A percentile compares a stretch with the other conserved stretches of the same genome.
Evolutionary conservation across 2,888 invertebrate species (phyloP).

Genomic region (Lottia scabra): DNA sequence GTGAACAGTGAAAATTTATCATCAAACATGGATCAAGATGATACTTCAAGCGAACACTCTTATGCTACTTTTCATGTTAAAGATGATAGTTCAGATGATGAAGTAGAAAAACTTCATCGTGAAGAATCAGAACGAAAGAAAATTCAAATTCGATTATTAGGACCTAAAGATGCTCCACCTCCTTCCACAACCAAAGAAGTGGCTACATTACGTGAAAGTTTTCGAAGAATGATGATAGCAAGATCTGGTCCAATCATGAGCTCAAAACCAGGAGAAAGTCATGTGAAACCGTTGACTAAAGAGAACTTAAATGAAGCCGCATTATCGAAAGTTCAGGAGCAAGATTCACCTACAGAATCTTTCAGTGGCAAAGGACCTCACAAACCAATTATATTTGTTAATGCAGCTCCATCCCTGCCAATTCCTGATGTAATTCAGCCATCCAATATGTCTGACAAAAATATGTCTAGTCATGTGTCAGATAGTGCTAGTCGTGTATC

Average conservation of each 20-base stretch:
- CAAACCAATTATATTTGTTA: not conserved
- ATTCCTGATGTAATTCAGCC: not conserved
- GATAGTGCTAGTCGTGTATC: not conserved
- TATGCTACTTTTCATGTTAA: conserved; percentile 57
- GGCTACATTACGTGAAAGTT: conserved; percentile 57
- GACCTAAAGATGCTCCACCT: conserved; percentile 57
- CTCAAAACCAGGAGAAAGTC: not conserved
- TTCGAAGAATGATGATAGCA: conserved; percentile 58
- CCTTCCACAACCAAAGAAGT: conserved; percentile 59
- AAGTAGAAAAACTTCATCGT: conserved; percentile 34
- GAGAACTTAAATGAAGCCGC: not conserved
- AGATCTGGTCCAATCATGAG: conserved; percentile 39
- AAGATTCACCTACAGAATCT: not conserved
- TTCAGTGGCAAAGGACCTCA: too few relatives aligned
- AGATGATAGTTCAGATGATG: conserved; percentile 53
- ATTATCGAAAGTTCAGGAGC: not conserved
- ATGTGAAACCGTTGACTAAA: not conserved
- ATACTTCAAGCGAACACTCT: conserved; percentile 59
- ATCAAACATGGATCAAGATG: conserved; percentile 40
- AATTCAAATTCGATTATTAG: conserved; percentile 56
- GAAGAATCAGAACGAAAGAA: conserved; percentile 45
- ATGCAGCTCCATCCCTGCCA: not conserved
- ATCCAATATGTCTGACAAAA: not conserved
- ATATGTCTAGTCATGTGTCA: not conserved
- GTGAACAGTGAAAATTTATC: conserved; percentile 29